Evolutionary conservation across 2,113 vertebrate genomes (phyloP).

Genomic region (Saguinus imperator): DNA sequence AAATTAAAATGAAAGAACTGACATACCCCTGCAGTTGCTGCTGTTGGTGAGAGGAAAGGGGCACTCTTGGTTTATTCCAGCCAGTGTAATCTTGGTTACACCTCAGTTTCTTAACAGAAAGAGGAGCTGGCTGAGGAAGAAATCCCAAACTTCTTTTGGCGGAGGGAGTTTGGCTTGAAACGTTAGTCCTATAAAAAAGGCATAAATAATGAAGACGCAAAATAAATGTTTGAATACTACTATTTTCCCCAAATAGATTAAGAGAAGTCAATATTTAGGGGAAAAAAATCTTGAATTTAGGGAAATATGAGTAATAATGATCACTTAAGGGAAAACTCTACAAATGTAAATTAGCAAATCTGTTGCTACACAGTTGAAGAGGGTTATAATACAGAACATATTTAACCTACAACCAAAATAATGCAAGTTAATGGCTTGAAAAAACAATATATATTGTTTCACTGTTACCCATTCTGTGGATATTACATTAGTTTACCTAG

Average conservation of each 20-base stretch:
- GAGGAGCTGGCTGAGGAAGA: slow-evolving; percentile 94
- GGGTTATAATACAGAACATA: not conserved
- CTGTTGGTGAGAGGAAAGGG: slow-evolving; percentile 90
- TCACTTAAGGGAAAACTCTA: not conserved
- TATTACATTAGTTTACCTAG: slow-evolving; percentile 25
- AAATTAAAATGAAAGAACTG: slow-evolving; percentile 8
- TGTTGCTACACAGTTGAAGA: not conserved
- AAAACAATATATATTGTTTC: not conserved
- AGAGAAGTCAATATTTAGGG: not conserved
- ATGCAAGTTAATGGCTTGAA: not conserved
- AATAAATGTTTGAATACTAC: slow-evolving; percentile 12
- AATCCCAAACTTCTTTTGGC: slow-evolving; percentile 94
- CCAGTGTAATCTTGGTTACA: slow-evolving; percentile 94
- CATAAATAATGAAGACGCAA: not conserved
- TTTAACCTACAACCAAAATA: not conserved
- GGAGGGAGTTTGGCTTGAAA: slow-evolving; percentile 86
- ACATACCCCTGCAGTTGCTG: slow-evolving; percentile 95
- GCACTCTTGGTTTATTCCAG: slow-evolving; percentile 95
- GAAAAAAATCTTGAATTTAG: slow-evolving; percentile 13
- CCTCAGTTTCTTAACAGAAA: slow-evolving; percentile 93
- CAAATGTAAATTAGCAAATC: not conserved
- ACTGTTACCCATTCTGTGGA: not conserved
- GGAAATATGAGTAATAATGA: slow-evolving; percentile 2
- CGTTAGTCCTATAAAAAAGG: slow-evolving; percentile 83
- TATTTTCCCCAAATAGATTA: not conserved